Conservation (phyloP, 1,140 invertebrate genomes). For the Microplitis demolitor region DNA sequence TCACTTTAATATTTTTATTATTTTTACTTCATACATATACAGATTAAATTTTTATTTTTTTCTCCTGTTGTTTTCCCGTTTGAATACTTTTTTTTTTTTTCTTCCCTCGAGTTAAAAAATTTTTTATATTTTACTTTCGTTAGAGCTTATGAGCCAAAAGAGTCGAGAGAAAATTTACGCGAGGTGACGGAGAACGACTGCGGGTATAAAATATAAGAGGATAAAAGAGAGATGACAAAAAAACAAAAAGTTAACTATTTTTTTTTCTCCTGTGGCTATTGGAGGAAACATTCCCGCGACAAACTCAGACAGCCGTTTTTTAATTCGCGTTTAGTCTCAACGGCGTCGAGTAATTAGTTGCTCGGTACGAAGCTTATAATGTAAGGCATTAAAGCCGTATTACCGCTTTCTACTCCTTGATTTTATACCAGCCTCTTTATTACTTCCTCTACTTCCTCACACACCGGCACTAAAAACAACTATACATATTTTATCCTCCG, state of each 20-base stretch:
- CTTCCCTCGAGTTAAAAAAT: background rate
- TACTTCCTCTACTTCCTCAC: constrained; percentile 8
- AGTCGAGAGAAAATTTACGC: background rate
- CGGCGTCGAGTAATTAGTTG: constrained; percentile 60
- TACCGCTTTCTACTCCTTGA: constrained; percentile 13
- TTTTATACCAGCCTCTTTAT: constrained; percentile 20
- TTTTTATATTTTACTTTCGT: too few relatives aligned
- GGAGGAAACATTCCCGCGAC: constrained; percentile 31
- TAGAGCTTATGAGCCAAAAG: background rate
- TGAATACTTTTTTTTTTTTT: background rate
- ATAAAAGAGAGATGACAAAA: background rate
- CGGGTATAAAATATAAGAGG: background rate
- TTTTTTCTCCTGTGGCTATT: constrained; percentile 26
- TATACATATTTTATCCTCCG: constrained; percentile 24
- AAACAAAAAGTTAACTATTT: background rate
- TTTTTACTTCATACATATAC: background rate
- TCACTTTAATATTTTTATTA: background rate
- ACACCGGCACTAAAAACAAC: too few relatives aligned
- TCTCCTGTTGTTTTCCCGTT: background rate
- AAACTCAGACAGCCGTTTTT: constrained; percentile 48
- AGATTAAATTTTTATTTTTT: background rate
- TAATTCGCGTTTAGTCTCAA: constrained; percentile 60
- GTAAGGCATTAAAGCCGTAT: constrained; percentile 42
- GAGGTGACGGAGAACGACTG: constrained; percentile 10
- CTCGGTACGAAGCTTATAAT: constrained; percentile 51